Conservation (phyloP, 2,797 vertebrate genomes). For the Margarornis squamiger region DNA sequence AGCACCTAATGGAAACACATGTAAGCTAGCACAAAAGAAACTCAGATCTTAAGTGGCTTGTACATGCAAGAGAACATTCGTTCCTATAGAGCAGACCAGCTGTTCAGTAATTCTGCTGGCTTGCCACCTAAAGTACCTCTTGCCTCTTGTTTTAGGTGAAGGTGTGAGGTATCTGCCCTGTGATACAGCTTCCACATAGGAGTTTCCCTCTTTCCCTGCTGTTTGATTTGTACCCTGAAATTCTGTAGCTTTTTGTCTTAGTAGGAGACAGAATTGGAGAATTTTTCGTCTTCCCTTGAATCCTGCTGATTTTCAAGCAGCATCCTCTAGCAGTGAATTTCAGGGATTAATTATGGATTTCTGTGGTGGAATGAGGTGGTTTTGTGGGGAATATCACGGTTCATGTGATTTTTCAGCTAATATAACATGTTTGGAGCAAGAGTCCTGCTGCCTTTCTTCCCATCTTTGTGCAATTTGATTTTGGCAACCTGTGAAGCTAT, state of each 20-base stretch:
- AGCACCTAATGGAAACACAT: neutral
- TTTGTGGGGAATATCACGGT: neutral
- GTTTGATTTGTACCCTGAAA: neutral
- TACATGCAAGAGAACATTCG: neutral
- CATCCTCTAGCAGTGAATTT: neutral
- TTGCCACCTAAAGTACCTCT: neutral
- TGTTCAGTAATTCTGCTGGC: neutral
- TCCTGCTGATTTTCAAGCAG: constrained; percentile 8
- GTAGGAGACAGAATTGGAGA: neutral
- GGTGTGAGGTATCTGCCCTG: neutral
- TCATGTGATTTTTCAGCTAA: neutral
- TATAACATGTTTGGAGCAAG: neutral
- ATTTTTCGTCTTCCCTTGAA: neutral
- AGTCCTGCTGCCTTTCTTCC: neutral
- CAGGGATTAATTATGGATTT: constrained; percentile 17
- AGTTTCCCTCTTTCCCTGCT: neutral
- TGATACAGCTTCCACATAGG: neutral
- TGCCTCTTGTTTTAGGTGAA: neutral
- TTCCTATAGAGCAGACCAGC: constrained; percentile 14
- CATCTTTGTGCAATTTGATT: neutral
- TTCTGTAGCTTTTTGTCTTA: neutral
- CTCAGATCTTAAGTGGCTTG: neutral
- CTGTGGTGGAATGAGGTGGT: neutral
- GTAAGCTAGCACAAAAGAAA: neutral
- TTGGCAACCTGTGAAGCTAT: neutral